Conservation (phyloP, 2,113 vertebrate species). For the Chamaea fasciata region DNA sequence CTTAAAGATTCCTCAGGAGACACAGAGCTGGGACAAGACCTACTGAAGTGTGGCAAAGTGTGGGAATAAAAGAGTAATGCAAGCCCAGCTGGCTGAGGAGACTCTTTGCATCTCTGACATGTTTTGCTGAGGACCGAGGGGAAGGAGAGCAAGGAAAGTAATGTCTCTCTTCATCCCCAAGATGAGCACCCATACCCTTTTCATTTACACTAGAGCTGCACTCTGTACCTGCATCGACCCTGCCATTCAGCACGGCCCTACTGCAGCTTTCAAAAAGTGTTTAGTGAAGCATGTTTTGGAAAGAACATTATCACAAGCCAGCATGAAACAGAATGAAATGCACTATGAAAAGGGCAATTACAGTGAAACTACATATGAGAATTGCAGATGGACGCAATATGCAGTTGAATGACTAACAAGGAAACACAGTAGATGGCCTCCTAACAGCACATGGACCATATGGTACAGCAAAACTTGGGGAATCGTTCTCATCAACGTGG, state of each 20-base stretch:
- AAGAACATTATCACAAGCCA: not conserved
- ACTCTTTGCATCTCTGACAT: not conserved
- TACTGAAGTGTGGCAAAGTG: not conserved
- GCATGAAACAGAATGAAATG: slow-evolving; percentile 12
- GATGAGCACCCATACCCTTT: not conserved
- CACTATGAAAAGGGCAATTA: slow-evolving; percentile 53
- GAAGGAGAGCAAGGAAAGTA: not conserved
- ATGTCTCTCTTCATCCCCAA: not conserved
- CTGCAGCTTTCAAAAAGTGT: not conserved
- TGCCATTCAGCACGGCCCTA: not conserved
- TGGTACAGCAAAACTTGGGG: slow-evolving; percentile 38
- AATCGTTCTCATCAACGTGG: slow-evolving; percentile 37
- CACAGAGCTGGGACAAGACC: not conserved
- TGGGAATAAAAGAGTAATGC: not conserved
- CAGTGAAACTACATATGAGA: slow-evolving; percentile 33
- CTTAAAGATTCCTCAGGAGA: not conserved
- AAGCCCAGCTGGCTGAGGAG: not conserved
- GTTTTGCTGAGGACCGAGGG: not conserved
- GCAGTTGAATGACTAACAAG: slow-evolving; percentile 60
- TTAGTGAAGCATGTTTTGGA: not conserved
- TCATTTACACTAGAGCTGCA: not conserved
- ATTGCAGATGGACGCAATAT: slow-evolving; percentile 60
- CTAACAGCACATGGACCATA: slow-evolving; percentile 48
- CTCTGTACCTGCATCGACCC: rapidly evolving
- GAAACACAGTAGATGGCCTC: slow-evolving; percentile 53